Percentiles rank a stretch among this genome's conserved stretches.
Conservation (phyloP, 2,113 vertebrate species). For the Symphodus melops region DNA sequence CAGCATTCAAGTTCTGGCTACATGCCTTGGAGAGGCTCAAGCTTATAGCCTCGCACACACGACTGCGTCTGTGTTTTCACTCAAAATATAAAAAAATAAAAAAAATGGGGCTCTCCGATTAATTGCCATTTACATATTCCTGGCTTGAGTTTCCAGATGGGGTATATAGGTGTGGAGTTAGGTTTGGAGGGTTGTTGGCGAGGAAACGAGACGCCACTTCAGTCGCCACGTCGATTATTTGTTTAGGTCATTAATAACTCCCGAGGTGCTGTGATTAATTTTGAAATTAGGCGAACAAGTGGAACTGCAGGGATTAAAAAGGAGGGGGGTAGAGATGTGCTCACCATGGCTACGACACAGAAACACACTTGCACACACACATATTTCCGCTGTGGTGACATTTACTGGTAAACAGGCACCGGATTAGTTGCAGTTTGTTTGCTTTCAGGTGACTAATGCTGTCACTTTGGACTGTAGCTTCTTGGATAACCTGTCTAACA, state of each 20-base stretch:
- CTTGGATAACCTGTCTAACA: slow-evolving; percentile 30
- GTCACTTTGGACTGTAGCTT: slow-evolving; percentile 39
- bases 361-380: slow-evolving; percentile 14
- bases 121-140: slow-evolving; percentile 93
- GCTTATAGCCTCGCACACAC: slow-evolving; percentile 56
- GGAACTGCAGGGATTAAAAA: slow-evolving; percentile 27
- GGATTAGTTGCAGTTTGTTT: slow-evolving; percentile 75
- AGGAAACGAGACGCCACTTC: slow-evolving; percentile 78
- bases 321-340: slow-evolving; percentile 23
- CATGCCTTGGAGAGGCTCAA: slow-evolving; percentile 79
- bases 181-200: slow-evolving; percentile 36
- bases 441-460: slow-evolving; percentile 65
- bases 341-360: slow-evolving; percentile 44
- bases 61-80: slow-evolving; percentile 87
- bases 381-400: slow-evolving; percentile 44
- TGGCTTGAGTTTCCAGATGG: slow-evolving; percentile 79
- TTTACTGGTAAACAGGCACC: slow-evolving; percentile 64
- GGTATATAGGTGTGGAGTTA: slow-evolving; percentile 40
- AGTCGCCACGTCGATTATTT: slow-evolving; percentile 84
- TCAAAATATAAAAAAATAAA: slow-evolving; percentile 86
- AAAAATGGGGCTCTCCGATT: slow-evolving; percentile 88
- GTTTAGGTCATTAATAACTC: slow-evolving; percentile 89
- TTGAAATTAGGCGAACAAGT: slow-evolving; percentile 77
- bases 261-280: slow-evolving; percentile 78
- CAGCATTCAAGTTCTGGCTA: slow-evolving; percentile 78